These are phyloP conservation scores for Struthio camelus DNA, from an alignment of 2,113 vertebrate genomes.

Conservation along the genomic window DNA sequence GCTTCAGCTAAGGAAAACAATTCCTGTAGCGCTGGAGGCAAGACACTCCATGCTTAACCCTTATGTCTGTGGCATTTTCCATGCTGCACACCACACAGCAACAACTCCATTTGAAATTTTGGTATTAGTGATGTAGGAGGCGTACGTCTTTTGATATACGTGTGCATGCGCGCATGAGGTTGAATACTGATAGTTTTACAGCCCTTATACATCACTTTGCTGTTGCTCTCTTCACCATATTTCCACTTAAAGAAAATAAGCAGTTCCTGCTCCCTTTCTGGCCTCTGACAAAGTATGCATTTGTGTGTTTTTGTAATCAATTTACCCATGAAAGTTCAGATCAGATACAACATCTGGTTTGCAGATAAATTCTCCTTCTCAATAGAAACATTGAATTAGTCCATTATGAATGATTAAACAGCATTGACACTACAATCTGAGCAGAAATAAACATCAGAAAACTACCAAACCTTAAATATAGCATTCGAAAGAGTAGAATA, in stretches of 20 bases:
- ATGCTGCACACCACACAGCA: neutral
- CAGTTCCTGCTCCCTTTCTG: neutral
- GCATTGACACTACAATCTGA: neutral
- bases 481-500: neutral
- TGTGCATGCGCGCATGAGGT: neutral
- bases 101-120: neutral
- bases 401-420: constrained; percentile 16
- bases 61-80: neutral
- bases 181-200: neutral
- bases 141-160: neutral
- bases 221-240: neutral
- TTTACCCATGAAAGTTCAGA: neutral
- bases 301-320: neutral
- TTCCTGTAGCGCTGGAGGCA: neutral
- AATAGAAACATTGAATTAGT: constrained; percentile 6
- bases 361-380: neutral
- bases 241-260: neutral
- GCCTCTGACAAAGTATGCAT: neutral
- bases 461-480: neutral
- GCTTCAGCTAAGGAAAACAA: neutral
- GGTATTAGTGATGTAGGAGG: neutral
- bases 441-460: constrained; percentile 5
- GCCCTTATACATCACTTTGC: neutral
- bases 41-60: neutral
- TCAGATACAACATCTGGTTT: constrained; percentile 29